Evolutionary conservation across 30 jellyfish, hydroid and myxozoan species (phyloP), one percentile per base, ranked within the genome.

Genomic region (Phacellophora camtschatica): DNA sequence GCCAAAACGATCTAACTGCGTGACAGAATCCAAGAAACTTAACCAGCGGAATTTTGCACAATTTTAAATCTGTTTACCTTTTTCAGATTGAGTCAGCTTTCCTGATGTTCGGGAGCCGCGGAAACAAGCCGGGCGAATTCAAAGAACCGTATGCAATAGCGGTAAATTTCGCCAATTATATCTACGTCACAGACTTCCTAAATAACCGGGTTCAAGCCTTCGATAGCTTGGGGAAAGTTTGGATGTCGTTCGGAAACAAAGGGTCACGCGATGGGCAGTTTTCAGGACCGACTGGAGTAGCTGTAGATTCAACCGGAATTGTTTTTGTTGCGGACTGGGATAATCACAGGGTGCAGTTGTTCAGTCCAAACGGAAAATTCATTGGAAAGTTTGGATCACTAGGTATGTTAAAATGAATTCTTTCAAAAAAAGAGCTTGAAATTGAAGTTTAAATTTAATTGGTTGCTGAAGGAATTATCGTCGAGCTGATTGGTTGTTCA

Each of bases 231-330:
- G 98, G 98, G 5, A 71, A 54, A 32, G 78, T 61, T 30, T 66
- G 70, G 49, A 50, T 74, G 57, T 92, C 92, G 28, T 92, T 92
- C 68, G 98, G 98, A 4, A 78, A 85, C 56, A 73, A 75, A 51
- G 98, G 98, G 2, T 51, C 95, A n/a, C 57, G 82, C 70, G 96
- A 92, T 41, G 98, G 98, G 8, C 96, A 85, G 74, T 92, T 92
- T 72, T 45, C 56, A 19, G 98, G 98, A 30, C 98, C 98, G 16
- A 81, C 96, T 18, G 98, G 98, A 2, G 80, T 92, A 23, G 92
- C 94, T 20, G 55, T 81, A 39, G 98, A 92, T 92, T 77, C 90
- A 70, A 81, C 90, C 30, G 98, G 98, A 24, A 76, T 79, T 0
- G 88, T 92, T 13, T 74, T 84, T 46, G 95, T 92, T 4, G 87